Conservation (phyloP, 2,888 invertebrate genomes). For the Epiperipatus broadwayi region DNA sequence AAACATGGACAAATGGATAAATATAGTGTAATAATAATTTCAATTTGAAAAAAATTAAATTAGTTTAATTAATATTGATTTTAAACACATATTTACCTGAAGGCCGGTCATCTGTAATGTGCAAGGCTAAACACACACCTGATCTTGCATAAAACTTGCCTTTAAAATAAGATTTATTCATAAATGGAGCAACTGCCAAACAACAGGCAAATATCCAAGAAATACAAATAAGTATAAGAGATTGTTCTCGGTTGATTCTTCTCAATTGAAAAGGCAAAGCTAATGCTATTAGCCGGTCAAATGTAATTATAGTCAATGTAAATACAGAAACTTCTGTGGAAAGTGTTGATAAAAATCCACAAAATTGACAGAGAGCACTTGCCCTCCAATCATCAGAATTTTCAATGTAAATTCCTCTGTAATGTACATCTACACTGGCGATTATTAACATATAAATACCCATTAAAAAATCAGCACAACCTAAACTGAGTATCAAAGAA, state of each 20-base stretch:
- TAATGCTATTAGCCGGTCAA: constrained; percentile 29
- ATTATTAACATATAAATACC: constrained; percentile 23
- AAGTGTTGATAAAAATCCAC: constrained; percentile 21
- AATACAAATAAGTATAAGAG: constrained; percentile 18
- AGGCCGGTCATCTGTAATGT: constrained; percentile 23
- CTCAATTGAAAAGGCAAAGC: constrained; percentile 24
- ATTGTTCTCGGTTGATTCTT: constrained; percentile 19
- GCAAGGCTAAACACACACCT: constrained; percentile 25
- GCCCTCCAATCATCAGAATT: constrained; percentile 20
- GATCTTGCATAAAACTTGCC: constrained; percentile 23
- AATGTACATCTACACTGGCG: constrained; percentile 22
- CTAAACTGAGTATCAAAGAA: constrained; percentile 23
- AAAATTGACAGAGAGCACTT: constrained; percentile 19
- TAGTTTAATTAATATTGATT: too few species aligned
- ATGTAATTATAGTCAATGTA: constrained; percentile 29
- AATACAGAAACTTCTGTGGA: constrained; percentile 31
- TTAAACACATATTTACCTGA: too few species aligned
- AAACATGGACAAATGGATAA: too few species aligned
- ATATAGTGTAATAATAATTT: too few species aligned
- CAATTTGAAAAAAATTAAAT: too few species aligned
- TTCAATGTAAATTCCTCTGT: constrained; percentile 21
- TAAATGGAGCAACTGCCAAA: constrained; percentile 22
- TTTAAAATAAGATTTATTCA: constrained; percentile 22
- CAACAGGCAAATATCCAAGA: constrained; percentile 21
- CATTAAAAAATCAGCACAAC: constrained; percentile 23